These are phyloP conservation scores for Drosophila murphyi DNA, from an alignment of 1,140 invertebrate genomes.

Conservation along the genomic window DNA sequence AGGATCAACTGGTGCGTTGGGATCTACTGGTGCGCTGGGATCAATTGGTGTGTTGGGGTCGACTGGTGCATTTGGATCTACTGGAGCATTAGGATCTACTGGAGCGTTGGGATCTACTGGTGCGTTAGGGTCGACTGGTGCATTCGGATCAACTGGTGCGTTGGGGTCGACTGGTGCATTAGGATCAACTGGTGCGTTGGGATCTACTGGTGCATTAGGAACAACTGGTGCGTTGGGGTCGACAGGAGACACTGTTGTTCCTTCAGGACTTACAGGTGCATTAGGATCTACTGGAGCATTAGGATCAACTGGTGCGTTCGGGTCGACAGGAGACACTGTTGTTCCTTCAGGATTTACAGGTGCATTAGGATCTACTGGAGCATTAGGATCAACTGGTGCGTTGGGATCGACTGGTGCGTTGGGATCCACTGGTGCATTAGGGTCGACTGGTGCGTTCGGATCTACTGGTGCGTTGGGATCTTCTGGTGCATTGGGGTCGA, in stretches of 20 bases:
- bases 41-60: neutral
- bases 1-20: no score
- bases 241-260: no score
- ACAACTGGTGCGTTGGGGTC: constrained; percentile 27
- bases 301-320: constrained; percentile 16
- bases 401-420: constrained; percentile 16
- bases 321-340: constrained; percentile 8
- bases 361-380: constrained; percentile 9
- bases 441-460: constrained; percentile 12
- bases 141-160: constrained; percentile 15
- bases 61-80: neutral
- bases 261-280: no score
- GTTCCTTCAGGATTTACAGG: constrained; percentile 1
- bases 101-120: neutral
- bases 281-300: constrained; percentile 17
- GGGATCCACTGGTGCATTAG: constrained; percentile 13
- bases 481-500: constrained; percentile 13
- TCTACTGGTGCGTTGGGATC: constrained; percentile 14
- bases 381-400: neutral
- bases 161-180: constrained; percentile 4
- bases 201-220: constrained; percentile 26
- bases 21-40: neutral
- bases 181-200: neutral
- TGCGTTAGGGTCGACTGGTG: constrained; percentile 1
- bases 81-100: constrained; percentile 6